Evolutionary conservation across 1,140 invertebrate genomes (phyloP), one percentile per base, ranked within the genome.

Genomic region (Drusus annulatus): DNA sequence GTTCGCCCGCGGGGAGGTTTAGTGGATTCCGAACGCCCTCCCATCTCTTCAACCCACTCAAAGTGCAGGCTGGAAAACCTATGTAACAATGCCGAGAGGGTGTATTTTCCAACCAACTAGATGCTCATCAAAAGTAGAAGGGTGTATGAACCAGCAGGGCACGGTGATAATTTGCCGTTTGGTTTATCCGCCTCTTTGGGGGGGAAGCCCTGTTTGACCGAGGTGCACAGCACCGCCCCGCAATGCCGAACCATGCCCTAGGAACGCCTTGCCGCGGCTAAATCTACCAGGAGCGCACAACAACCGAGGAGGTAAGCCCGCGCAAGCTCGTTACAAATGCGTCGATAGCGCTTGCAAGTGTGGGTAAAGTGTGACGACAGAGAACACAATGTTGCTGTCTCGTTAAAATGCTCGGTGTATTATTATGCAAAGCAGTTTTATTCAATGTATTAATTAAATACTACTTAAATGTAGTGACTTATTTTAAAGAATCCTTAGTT

Each of bases 241-340:
- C 28, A 56, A 60, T 63, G 69, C 58, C 13, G 16, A 69, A 63
- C 36, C 62, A 81, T 81, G 82, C 82, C 82, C 82, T 80, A 83
- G 82, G 77, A 83, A 83, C 82, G 82, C 82, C 82, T 83, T 80
- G 78, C 77, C 80, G 50, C 74, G 68, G 68, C 82, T 28, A 74
- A 60, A 65, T 58, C 15, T 68, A 80, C 63, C 80, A 81, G 82
- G 81, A 31, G 17, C 19, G 31, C 76, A 81, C 15, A 45, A 23
- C 6, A 25, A 31, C n/a, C 7, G 8, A 69, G 19, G 75, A 76
- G 75, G 31, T 36, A 65, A 56, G 60, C 19, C 19, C 58, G 58
- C n/a, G 23, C 19, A 15, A 21, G 13, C 25, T 60, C 23, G 19
- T 10, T 56, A 15, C 58, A 1, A 23, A 23, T 5, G 58, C 8